phyloP scores from a whole-genome alignment of 2,797 vertebrate species.

The Fistularia commersonii region DNA sequence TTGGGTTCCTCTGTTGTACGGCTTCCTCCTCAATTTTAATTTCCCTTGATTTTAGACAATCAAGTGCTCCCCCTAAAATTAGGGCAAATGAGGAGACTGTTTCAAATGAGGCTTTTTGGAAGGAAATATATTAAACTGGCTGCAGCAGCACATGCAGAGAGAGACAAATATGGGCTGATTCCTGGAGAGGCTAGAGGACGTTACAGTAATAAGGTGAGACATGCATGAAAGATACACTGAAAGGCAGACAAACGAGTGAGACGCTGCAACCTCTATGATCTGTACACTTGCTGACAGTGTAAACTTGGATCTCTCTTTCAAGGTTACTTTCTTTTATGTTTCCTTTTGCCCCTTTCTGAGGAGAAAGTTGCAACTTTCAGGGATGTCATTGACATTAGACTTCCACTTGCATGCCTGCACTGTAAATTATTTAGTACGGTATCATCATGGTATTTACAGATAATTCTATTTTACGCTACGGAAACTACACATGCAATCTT shows the following conservation, averaged over 20 bases:
- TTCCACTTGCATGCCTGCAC: not conserved
- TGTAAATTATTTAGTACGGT: constrained; percentile 1
- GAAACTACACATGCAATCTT: no score
- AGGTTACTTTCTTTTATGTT: constrained; percentile 34
- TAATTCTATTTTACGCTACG: no score
- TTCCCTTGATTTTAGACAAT: constrained; percentile 15
- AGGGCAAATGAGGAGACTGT: constrained; percentile 31
- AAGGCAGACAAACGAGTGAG: constrained; percentile 28
- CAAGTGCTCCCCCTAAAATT: constrained; percentile 32
- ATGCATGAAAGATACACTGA: constrained; percentile 46
- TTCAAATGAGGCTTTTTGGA: constrained; percentile 12
- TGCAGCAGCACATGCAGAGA: constrained; percentile 13
- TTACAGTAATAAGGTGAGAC: constrained; percentile 52
- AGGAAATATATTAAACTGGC: constrained; percentile 32
- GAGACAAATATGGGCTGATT: constrained; percentile 39
- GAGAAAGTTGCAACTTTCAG: constrained; percentile 9
- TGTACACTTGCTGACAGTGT: constrained; percentile 23
- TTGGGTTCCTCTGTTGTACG: no score
- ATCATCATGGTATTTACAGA: no score
- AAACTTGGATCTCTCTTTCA: constrained; percentile 34
- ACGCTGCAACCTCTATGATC: constrained; percentile 37
- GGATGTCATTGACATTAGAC: constrained; percentile 1
- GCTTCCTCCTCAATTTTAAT: no score
- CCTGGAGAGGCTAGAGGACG: constrained; percentile 38
- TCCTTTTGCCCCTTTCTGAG: constrained; percentile 6